phyloP scores from a whole-genome alignment of 2,797 vertebrate species.

The Serranus cabrilla region DNA sequence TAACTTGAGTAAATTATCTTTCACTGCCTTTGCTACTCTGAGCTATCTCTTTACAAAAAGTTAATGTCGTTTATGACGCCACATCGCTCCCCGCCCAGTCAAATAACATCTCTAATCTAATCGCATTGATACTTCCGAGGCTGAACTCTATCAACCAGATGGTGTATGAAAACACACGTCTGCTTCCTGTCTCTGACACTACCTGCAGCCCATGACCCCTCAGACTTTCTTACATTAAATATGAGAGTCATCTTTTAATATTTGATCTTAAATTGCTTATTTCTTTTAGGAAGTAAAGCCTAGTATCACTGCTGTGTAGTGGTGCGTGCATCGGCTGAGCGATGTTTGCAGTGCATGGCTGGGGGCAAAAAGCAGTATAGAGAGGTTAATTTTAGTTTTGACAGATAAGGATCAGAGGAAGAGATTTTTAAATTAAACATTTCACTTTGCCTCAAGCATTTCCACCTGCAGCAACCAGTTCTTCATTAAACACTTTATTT shows the following conservation, averaged over 20 bases:
- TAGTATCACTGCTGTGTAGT: background rate
- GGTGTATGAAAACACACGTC: conserved; percentile 42
- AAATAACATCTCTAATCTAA: conserved; percentile 71
- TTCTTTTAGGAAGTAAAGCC: background rate
- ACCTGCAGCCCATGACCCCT: background rate
- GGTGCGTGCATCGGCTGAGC: background rate
- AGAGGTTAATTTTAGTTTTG: conserved; percentile 8
- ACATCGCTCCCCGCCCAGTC: conserved; percentile 52
- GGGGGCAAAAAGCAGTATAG: background rate
- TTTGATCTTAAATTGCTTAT: background rate
- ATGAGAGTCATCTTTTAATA: background rate
- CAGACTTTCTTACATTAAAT: background rate
- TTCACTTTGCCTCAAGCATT: conserved; percentile 20
- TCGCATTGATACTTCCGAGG: conserved; percentile 36
- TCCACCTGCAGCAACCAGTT: background rate
- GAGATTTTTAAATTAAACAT: conserved; percentile 50
- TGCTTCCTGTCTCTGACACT: conserved; percentile 42
- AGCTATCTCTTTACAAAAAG: conserved; percentile 13
- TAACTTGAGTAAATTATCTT: conserved; percentile 11
- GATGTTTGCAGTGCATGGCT: background rate
- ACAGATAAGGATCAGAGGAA: conserved; percentile 35
- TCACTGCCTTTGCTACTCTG: background rate
- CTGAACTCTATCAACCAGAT: conserved; percentile 66
- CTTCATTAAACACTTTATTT: background rate
- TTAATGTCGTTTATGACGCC: conserved; percentile 59